Conservation (phyloP, 1,140 invertebrate genomes). For the Drosophila burlai region DNA sequence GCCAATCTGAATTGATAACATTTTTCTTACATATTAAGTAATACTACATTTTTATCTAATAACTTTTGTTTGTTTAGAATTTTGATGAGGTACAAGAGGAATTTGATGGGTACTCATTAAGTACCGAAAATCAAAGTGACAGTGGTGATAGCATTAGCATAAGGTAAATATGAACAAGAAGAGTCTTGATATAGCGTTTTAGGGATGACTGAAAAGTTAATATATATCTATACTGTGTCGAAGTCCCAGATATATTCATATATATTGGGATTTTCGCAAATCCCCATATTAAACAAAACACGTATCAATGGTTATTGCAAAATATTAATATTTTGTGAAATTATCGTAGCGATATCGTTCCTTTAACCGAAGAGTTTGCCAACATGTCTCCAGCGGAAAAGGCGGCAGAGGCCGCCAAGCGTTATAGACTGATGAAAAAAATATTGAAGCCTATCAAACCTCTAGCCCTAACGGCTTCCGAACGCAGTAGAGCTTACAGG, state of each 20-base stretch:
- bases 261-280: too few relatives aligned
- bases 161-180: background rate
- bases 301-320: too few relatives aligned
- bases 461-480: background rate
- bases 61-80: background rate
- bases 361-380: background rate
- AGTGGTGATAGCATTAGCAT: background rate
- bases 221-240: too few relatives aligned
- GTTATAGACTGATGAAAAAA: background rate
- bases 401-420: background rate
- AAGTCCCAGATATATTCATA: too few relatives aligned
- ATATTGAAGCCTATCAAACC: background rate
- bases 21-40: background rate
- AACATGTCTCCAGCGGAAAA: background rate
- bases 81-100: background rate
- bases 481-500: background rate
- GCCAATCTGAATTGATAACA: background rate
- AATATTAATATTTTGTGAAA: background rate
- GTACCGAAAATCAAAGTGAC: background rate
- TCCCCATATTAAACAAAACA: too few relatives aligned
- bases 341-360: background rate
- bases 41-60: background rate
- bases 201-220: too few relatives aligned
- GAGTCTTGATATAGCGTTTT: background rate
- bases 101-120: background rate